Evolutionary conservation across 2,888 invertebrate genomes (phyloP).

Genomic region (Yponomeuta plumbellus): DNA sequence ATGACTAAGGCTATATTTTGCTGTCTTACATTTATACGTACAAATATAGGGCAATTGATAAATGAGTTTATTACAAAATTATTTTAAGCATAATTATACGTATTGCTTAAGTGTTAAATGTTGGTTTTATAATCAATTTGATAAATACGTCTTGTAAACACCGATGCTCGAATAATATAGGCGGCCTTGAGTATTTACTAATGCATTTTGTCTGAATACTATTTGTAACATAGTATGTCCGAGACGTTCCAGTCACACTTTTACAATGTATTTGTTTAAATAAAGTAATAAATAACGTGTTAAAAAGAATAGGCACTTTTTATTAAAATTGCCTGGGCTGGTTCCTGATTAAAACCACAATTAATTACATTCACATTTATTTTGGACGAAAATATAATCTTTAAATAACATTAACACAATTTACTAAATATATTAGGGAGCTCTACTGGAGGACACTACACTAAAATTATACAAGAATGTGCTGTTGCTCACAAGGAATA

Average conservation of each 20-base stretch:
- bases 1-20: no score
- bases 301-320: not conserved
- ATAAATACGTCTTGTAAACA: not conserved
- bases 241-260: not conserved
- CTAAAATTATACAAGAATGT: not conserved
- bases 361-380: not conserved
- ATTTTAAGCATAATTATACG: no score
- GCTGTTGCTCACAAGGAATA: not conserved
- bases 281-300: not conserved
- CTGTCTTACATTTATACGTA: no score
- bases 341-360: not conserved
- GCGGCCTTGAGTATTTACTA: not conserved
- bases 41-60: no score
- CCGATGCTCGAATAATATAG: not conserved
- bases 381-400: not conserved
- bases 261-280: not conserved
- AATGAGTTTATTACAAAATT: no score
- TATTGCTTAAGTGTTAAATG: not conserved
- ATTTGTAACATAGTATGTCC: not conserved
- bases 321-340: not conserved
- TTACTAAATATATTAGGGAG: not conserved
- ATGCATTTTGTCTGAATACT: not conserved
- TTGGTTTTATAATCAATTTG: not conserved
- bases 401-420: not conserved
- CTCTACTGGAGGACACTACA: not conserved